phyloP scores from a whole-genome alignment of 1,140 invertebrate species.

The Euwallacea similis region DNA sequence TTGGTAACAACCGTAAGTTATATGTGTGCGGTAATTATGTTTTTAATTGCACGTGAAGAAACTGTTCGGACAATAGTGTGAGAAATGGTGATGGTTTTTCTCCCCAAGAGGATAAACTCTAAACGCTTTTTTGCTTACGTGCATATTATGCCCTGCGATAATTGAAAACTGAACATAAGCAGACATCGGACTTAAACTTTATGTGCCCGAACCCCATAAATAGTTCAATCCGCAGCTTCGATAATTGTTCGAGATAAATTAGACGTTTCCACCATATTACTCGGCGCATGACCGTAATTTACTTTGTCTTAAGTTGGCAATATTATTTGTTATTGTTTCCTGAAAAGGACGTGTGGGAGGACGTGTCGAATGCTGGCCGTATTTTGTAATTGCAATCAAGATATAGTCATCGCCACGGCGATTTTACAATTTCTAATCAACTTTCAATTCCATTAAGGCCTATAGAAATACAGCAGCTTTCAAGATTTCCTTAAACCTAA shows the following conservation, averaged over 20 bases:
- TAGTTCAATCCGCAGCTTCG: conserved; percentile 33
- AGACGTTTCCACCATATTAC: conserved; percentile 50
- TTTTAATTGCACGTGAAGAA: too few relatives aligned
- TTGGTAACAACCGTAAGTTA: too few relatives aligned
- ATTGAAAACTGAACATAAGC: too few relatives aligned
- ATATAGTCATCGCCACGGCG: conserved; percentile 37
- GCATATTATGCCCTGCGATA: too few relatives aligned
- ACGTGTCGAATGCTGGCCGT: conserved; percentile 50
- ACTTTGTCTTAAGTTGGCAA: conserved; percentile 51
- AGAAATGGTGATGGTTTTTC: background rate
- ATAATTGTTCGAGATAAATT: conserved; percentile 53
- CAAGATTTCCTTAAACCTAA: too few relatives aligned
- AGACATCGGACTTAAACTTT: background rate
- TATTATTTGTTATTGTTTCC: conserved; percentile 52
- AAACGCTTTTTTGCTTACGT: too few relatives aligned
- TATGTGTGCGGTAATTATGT: too few relatives aligned
- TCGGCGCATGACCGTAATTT: conserved; percentile 45
- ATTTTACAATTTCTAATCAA: background rate
- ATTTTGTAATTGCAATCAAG: conserved; percentile 54
- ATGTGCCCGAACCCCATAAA: conserved; percentile 33
- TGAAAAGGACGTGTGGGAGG: conserved; percentile 48
- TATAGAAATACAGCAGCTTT: too few relatives aligned
- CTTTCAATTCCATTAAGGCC: background rate
- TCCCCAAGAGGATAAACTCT: background rate
- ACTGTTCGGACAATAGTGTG: too few relatives aligned